phyloP scores from a whole-genome alignment of 2,113 vertebrate species.

The Etheostoma cragini region DNA sequence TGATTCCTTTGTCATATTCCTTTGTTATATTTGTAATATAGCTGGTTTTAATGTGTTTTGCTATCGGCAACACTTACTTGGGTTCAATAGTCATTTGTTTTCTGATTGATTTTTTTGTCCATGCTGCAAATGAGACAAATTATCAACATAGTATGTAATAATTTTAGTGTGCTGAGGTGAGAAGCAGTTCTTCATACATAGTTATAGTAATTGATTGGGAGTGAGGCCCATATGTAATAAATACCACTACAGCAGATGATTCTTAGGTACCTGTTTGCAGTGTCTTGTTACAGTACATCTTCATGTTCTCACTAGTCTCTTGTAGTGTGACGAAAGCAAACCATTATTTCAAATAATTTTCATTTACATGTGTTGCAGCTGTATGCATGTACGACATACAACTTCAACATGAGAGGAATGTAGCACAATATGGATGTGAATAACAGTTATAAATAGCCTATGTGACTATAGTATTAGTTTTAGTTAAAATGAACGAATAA shows the following conservation, averaged over 20 bases:
- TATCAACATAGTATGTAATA: neutral
- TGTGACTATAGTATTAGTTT: no score
- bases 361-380: no score
- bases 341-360: neutral
- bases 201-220: neutral
- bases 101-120: conserved; percentile 9
- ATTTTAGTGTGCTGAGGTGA: conserved; percentile 5
- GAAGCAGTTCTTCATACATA: neutral
- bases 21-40: no score
- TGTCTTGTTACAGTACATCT: neutral
- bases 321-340: conserved; percentile 7
- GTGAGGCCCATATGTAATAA: neutral
- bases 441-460: no score
- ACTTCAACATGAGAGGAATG: no score
- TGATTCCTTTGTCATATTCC: neutral
- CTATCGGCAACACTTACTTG: neutral
- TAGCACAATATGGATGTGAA: no score
- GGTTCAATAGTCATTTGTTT: neutral
- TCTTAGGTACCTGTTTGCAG: neutral
- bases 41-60: neutral
- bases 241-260: neutral
- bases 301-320: conserved; percentile 10
- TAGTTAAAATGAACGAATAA: no score
- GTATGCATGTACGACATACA: no score
- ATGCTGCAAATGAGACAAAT: conserved; percentile 3